phyloP scores from a whole-genome alignment of 2,888 invertebrate genomes.

The Rugalucina vietnamica region DNA sequence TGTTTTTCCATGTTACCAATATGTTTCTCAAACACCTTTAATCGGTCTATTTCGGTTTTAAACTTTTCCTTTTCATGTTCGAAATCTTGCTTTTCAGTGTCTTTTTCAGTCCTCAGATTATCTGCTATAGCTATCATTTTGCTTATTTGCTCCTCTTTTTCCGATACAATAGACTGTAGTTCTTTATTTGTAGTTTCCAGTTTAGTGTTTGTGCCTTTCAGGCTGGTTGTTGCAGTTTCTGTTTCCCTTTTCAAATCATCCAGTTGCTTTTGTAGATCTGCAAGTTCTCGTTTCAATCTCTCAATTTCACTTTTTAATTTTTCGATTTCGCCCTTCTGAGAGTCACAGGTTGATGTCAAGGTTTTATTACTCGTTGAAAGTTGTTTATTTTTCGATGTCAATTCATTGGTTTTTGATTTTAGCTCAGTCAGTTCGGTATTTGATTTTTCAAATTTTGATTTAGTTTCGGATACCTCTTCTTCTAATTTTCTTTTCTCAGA shows the following conservation, averaged over 20 bases:
- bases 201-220: conserved; percentile 57
- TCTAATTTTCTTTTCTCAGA: conserved; percentile 52
- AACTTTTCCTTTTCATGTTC: conserved; percentile 52
- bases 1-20: conserved; percentile 44
- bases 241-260: conserved; percentile 59
- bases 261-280: conserved; percentile 56
- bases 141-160: conserved; percentile 61
- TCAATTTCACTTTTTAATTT: conserved; percentile 47
- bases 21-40: conserved; percentile 37
- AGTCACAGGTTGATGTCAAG: conserved; percentile 23
- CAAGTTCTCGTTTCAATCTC: conserved; percentile 57
- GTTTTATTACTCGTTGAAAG: conserved; percentile 36
- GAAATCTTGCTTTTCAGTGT: conserved; percentile 46
- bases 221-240: conserved; percentile 56
- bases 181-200: conserved; percentile 60
- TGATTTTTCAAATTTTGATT: conserved; percentile 32
- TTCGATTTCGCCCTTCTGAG: conserved; percentile 49
- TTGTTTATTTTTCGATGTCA: conserved; percentile 49
- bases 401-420: conserved; percentile 54
- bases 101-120: conserved; percentile 55
- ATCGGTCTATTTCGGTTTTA: conserved; percentile 48
- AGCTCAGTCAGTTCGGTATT: conserved; percentile 39
- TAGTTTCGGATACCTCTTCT: conserved; percentile 47
- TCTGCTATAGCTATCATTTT: conserved; percentile 53
- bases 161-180: conserved; percentile 55